These are phyloP conservation scores for Festucalex cinctus DNA, from an alignment of 2,113 vertebrate genomes.

Conservation along the genomic window DNA sequence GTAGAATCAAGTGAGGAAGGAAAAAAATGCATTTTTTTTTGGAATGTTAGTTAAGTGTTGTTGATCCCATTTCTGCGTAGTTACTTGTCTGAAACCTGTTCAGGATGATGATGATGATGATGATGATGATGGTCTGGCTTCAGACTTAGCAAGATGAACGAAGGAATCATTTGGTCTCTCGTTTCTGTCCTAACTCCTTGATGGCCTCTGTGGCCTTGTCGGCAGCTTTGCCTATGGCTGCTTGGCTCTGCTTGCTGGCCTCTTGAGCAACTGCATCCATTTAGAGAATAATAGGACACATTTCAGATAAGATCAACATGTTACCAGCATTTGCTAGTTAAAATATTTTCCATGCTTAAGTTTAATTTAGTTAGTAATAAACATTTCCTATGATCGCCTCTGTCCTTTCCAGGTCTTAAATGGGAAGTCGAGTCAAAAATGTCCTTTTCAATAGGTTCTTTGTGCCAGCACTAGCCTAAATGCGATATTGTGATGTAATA, in stretches of 20 bases:
- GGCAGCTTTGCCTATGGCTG: slow-evolving; percentile 65
- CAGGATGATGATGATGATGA: slow-evolving; percentile 6
- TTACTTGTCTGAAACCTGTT: slow-evolving; percentile 8
- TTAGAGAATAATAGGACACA: slow-evolving; percentile 26
- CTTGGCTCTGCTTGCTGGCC: slow-evolving; percentile 67
- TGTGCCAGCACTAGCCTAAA: no score
- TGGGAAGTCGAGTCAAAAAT: no score
- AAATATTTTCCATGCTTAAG: no score
- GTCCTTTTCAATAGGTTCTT: no score
- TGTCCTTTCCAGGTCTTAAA: no score
- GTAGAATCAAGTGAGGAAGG: slow-evolving; percentile 10
- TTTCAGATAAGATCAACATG: not conserved
- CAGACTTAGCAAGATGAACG: slow-evolving; percentile 1
- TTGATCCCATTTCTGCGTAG: slow-evolving; percentile 5
- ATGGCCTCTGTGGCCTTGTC: slow-evolving; percentile 70
- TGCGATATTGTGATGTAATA: no score
- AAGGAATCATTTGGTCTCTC: slow-evolving; percentile 61
- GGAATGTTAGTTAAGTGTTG: slow-evolving; percentile 37
- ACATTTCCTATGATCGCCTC: no score
- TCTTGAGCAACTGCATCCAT: slow-evolving; percentile 66
- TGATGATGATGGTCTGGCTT: slow-evolving; percentile 13
- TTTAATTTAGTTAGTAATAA: no score
- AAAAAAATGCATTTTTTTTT: slow-evolving; percentile 17
- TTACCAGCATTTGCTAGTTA: not conserved
- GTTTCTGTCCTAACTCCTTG: slow-evolving; percentile 72